These are phyloP conservation scores for Cavia porcellus DNA, from an alignment of 2,113 vertebrate genomes.

Conservation along the genomic window DNA sequence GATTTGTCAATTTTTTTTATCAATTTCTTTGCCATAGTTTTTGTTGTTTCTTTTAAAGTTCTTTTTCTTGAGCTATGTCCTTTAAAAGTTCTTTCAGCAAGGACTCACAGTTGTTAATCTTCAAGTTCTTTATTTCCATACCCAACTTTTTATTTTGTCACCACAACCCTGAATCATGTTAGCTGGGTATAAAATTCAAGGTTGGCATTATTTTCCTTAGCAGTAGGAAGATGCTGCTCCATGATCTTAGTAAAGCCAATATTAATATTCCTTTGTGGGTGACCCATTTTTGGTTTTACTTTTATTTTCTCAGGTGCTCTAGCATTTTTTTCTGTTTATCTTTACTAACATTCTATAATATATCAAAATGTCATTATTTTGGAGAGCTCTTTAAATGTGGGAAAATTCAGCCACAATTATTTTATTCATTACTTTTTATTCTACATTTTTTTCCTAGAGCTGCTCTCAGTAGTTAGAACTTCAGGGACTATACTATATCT, in stretches of 20 bases:
- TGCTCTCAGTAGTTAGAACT: not conserved
- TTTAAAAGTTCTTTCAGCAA: not conserved
- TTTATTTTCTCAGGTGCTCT: not conserved
- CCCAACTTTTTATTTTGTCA: not conserved
- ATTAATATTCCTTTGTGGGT: not conserved
- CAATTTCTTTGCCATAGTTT: not conserved
- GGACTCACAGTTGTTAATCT: not conserved
- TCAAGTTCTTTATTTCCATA: not conserved
- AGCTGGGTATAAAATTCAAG: slow-evolving; percentile 24
- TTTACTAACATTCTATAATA: not conserved
- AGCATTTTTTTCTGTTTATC: not conserved
- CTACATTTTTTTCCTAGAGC: not conserved
- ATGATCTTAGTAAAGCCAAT: slow-evolving; percentile 6
- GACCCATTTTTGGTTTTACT: not conserved
- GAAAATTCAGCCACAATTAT: slow-evolving; percentile 45
- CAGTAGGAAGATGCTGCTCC: not conserved
- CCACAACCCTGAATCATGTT: not conserved
- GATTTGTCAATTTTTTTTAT: not conserved
- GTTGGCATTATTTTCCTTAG: not conserved
- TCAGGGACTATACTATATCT: not conserved
- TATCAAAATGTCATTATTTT: not conserved
- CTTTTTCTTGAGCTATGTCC: not conserved
- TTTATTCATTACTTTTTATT: not conserved
- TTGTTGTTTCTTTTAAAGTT: slow-evolving; percentile 3
- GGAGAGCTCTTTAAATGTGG: not conserved